Conservation (phyloP, 2,113 vertebrate species). For the Epinephelus cyanopodus region DNA sequence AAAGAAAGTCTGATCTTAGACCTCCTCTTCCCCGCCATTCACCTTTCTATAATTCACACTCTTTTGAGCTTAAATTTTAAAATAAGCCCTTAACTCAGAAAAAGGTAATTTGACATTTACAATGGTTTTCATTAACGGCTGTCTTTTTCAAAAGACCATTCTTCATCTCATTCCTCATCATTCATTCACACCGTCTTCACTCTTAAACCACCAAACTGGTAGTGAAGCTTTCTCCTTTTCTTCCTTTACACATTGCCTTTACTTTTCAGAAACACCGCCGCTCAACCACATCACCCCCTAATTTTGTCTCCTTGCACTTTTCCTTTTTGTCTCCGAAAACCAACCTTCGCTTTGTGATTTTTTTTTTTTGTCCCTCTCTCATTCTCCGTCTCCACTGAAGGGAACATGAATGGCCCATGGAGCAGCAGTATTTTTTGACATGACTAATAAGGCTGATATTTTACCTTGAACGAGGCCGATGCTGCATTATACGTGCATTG, state of each 20-base stretch:
- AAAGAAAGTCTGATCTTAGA: conserved; percentile 28
- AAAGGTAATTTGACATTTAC: conserved; percentile 70
- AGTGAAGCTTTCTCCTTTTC: conserved; percentile 10
- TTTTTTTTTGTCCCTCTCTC: background rate
- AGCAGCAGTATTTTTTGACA: conserved; percentile 50
- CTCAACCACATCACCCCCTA: background rate
- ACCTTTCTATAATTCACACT: conserved; percentile 41
- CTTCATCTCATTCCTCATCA: conserved; percentile 20
- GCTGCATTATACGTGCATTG: conserved; percentile 39
- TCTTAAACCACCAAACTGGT: background rate
- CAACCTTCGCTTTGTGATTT: background rate
- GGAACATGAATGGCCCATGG: conserved; percentile 17
- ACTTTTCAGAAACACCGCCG: background rate
- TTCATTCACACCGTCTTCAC: conserved; percentile 23
- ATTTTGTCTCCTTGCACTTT: background rate
- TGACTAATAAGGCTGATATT: conserved; percentile 64
- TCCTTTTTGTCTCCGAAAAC: background rate
- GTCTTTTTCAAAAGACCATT: conserved; percentile 13
- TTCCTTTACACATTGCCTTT: background rate
- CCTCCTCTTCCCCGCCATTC: conserved; percentile 45
- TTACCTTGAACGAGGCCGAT: conserved; percentile 35
- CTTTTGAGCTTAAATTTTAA: conserved; percentile 51
- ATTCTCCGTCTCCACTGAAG: background rate
- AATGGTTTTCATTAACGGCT: conserved; percentile 64
- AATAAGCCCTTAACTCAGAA: conserved; percentile 55